Percentiles rank a stretch among this genome's conserved stretches.
phyloP scores from a whole-genome alignment of 2,888 invertebrate species.

The Linyphia triangularis region DNA sequence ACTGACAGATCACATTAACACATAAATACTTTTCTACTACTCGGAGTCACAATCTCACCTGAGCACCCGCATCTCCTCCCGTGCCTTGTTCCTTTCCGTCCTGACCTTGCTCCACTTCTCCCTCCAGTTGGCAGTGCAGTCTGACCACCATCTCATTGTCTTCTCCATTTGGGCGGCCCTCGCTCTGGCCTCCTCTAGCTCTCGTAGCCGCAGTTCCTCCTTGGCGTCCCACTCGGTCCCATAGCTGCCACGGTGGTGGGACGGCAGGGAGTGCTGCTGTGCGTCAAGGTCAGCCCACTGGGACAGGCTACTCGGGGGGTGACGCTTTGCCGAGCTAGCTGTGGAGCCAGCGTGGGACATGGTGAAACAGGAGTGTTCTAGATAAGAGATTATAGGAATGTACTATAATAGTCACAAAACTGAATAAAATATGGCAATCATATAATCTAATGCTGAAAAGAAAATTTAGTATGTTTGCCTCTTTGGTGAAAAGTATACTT shows the following conservation, averaged over 20 bases:
- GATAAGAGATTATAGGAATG: background rate
- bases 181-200: conserved; percentile 95
- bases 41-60: background rate
- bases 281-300: conserved; percentile 65
- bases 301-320: conserved; percentile 37
- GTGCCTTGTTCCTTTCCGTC: conserved; percentile 93
- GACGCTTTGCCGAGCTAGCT: conserved; percentile 67
- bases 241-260: conserved; percentile 70
- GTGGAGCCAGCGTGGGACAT: conserved; percentile 74
- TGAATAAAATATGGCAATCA: too few relatives aligned
- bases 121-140: conserved; percentile 97
- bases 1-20: background rate
- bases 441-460: too few relatives aligned
- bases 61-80: conserved; percentile 92
- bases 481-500: too few relatives aligned
- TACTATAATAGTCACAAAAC: too few relatives aligned
- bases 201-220: conserved; percentile 79
- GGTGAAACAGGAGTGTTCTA: background rate
- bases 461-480: too few relatives aligned
- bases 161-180: conserved; percentile 99
- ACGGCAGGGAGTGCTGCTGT: conserved; percentile 71
- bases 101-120: conserved; percentile 97
- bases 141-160: conserved; percentile 99
- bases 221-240: conserved; percentile 75
- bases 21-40: background rate